Evolutionary conservation across 2,888 invertebrate genomes (phyloP), one percentile per base, ranked within the genome.

Genomic region (Myopa tessellatipennis): DNA sequence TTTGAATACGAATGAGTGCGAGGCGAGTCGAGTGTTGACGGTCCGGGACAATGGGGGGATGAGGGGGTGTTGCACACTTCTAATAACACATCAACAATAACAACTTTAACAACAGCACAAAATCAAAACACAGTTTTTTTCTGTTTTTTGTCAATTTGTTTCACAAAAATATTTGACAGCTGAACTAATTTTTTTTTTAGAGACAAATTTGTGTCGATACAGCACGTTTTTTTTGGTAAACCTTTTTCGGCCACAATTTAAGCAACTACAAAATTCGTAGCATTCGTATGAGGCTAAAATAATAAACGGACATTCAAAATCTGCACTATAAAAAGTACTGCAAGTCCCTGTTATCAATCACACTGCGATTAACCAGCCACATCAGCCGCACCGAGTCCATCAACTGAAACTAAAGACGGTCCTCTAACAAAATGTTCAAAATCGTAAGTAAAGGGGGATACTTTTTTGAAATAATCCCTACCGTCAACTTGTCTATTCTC

Each of bases 401-500:
- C 79, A 79, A 58, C 63, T 61, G n/a, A 78, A 74, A 77, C 78
- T 71, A 65, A 79, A 73, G 52, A 45, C 68, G 71, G 67, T 76
- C 77, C 80, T 80, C 18, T 79, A 81, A 69, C 80, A 85, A 85
- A 74, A 87, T 87, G 87, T 85, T 79, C 83, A 86, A 86, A 84
- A 82, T 86, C 82, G 87, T 87, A 84, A 87, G 87, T 85, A 63
- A 36, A 26, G 12, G 34, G 45, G 36, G 14, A 52, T 63, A 52
- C n/a, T 61, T 71, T 16, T 38, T 52, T n/a, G 34, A 63, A 34
- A 18, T 63, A 18, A 3, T 45, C 12, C 18, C 3, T 40, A 12
- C 0, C 2, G 26, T 38, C n/a, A 4, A 50, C 4, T 36, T 50
- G 65, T n/a, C 16, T 67, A 40, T 34, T 40, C 10, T n/a, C 1